Evolutionary conservation across 1,140 invertebrate genomes (phyloP).

Genomic region (Musca domestica): DNA sequence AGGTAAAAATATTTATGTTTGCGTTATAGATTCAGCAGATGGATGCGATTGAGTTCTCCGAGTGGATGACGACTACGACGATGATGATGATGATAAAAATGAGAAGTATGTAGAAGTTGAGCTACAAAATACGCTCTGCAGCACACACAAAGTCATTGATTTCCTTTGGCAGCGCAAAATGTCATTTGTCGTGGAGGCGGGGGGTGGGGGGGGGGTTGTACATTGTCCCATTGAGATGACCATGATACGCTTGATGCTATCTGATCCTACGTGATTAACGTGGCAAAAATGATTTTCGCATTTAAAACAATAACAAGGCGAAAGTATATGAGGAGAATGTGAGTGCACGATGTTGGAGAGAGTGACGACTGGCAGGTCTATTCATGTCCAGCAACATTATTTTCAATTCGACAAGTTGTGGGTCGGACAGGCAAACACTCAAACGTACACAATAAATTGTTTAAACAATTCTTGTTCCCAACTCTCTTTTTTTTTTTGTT

Average conservation of each 20-base stretch:
- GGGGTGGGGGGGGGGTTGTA: too few species aligned
- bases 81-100: too few species aligned
- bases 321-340: neutral
- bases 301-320: conserved; percentile 17
- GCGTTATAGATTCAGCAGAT: neutral
- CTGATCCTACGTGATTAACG: conserved; percentile 19
- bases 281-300: conserved; percentile 19
- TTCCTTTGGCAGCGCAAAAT: too few species aligned
- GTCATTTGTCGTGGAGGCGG: neutral
- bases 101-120: too few species aligned
- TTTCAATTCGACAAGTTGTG: too few species aligned
- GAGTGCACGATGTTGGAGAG: neutral
- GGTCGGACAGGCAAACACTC: neutral
- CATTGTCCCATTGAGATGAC: conserved; percentile 1
- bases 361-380: neutral
- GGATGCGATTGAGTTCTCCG: neutral
- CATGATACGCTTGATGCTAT: conserved; percentile 19
- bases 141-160: too few species aligned
- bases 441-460: neutral
- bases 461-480: neutral
- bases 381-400: neutral
- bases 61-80: too few species aligned
- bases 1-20: conserved; percentile 9
- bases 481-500: too few species aligned
- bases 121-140: too few species aligned